phyloP scores from a whole-genome alignment of 2,888 invertebrate species.

The Drosophila suboccidentalis region DNA sequence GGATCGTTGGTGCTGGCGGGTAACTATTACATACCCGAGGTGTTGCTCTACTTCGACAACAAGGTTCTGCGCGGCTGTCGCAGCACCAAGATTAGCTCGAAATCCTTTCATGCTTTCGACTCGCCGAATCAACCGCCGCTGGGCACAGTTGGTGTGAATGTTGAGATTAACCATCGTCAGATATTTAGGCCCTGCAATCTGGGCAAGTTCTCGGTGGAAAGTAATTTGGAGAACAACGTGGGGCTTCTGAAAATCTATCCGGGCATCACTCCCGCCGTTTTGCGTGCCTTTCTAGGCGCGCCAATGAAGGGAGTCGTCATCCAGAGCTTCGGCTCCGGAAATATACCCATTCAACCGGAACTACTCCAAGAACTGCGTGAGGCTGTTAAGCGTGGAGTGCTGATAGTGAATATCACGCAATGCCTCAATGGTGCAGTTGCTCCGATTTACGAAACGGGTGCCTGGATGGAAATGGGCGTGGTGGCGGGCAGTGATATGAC shows the following conservation, averaged over 20 bases:
- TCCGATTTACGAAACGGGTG: conserved; percentile 93
- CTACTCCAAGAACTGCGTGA: conserved; percentile 89
- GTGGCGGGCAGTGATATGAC: conserved; percentile 87
- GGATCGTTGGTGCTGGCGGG: conserved; percentile 95
- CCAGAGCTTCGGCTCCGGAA: conserved; percentile 97
- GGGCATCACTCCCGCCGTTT: conserved; percentile 92
- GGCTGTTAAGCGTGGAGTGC: conserved; percentile 91
- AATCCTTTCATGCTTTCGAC: conserved; percentile 83
- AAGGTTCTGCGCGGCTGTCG: conserved; percentile 94
- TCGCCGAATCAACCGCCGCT: conserved; percentile 93
- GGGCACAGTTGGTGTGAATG: conserved; percentile 92
- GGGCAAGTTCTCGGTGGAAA: conserved; percentile 90
- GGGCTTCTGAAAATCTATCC: conserved; percentile 95
- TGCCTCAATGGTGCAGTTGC: conserved; percentile 93
- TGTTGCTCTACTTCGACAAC: conserved; percentile 95
- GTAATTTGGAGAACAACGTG: conserved; percentile 92
- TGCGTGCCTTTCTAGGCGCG: conserved; percentile 90
- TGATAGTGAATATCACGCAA: conserved; percentile 97
- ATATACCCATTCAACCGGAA: conserved; percentile 94
- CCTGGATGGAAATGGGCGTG: conserved; percentile 77
- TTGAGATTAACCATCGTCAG: conserved; percentile 86
- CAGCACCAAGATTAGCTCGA: conserved; percentile 80
- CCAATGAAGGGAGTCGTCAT: conserved; percentile 94
- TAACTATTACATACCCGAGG: conserved; percentile 95
- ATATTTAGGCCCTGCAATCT: conserved; percentile 88